phyloP scores from a whole-genome alignment of 2,888 invertebrate genomes.

The Zygogramma bicolorata region DNA sequence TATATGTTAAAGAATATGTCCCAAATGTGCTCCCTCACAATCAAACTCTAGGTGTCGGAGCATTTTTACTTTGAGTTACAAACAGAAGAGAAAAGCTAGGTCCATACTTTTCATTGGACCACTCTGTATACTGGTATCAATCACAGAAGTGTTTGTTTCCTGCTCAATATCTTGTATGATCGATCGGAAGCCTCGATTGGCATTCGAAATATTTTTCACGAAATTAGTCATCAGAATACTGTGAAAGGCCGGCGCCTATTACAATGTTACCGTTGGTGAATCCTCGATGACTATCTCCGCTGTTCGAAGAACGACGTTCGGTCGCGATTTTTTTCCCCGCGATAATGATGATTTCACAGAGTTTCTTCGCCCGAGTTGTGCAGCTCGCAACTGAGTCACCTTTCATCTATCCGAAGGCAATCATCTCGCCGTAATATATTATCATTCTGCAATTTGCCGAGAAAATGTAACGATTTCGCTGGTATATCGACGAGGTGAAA shows the following conservation, averaged over 20 bases:
- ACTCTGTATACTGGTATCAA: too few relatives aligned
- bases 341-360: background rate
- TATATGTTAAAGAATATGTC: too few relatives aligned
- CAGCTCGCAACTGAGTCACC: background rate
- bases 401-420: background rate
- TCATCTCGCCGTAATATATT: background rate
- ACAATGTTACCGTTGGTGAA: background rate
- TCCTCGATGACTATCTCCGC: background rate
- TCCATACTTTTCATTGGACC: too few relatives aligned
- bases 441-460: slow-evolving; percentile 5
- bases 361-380: background rate
- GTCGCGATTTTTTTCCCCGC: background rate
- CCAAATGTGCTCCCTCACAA: too few relatives aligned
- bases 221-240: background rate
- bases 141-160: too few relatives aligned
- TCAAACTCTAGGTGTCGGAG: too few relatives aligned
- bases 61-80: too few relatives aligned
- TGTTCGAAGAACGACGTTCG: background rate
- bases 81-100: too few relatives aligned
- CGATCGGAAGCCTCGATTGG: too few relatives aligned
- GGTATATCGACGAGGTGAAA: slow-evolving; percentile 31
- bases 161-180: too few relatives aligned
- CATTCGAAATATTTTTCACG: too few relatives aligned
- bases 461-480: slow-evolving; percentile 10
- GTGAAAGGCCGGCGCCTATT: background rate